Evolutionary conservation across 53 echinoderm and acorn worm species (phyloP).

Genomic region (Henricia sp.): DNA sequence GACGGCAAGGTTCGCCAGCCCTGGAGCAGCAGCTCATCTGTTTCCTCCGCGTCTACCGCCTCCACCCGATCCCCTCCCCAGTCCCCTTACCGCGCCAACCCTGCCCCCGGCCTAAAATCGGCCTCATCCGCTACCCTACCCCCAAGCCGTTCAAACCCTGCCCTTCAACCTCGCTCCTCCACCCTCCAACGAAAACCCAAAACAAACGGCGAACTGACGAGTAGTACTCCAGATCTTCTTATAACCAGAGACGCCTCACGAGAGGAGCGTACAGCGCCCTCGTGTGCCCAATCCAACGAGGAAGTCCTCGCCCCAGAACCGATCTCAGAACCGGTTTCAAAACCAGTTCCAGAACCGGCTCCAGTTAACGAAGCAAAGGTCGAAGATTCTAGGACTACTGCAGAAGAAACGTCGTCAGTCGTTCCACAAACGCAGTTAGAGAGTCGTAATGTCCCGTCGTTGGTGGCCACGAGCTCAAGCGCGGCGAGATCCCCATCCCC

Average conservation of each 20-base stretch:
- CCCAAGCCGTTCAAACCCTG: constrained; percentile 3
- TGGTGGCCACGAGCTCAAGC: too few species aligned
- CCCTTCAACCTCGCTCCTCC: constrained; percentile 17
- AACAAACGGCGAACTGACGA: constrained; percentile 23
- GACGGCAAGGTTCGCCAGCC: constrained; percentile 46
- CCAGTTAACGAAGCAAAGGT: not conserved
- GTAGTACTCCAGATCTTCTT: constrained; percentile 36
- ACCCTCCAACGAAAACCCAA: not conserved
- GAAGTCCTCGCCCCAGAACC: not conserved
- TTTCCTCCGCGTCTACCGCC: constrained; percentile 21
- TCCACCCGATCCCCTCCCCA: constrained; percentile 54
- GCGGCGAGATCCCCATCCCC: constrained; percentile 28
- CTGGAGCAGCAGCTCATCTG: constrained; percentile 63
- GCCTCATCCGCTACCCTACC: constrained; percentile 25
- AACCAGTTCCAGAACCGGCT: not conserved
- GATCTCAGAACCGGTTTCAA: not conserved
- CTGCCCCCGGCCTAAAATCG: not conserved
- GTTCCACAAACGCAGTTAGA: too few species aligned
- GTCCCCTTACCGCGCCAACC: constrained; percentile 35
- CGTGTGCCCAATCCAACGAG: not conserved
- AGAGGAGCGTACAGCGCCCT: too few species aligned
- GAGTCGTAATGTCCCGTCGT: too few species aligned
- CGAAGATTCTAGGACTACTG: constrained; percentile 15
- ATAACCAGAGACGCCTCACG: too few species aligned
- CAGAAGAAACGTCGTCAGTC: too few species aligned